Base-by-base conservation (phyloP, 2,113 vertebrate species). In the Cariama cristata region DNA sequence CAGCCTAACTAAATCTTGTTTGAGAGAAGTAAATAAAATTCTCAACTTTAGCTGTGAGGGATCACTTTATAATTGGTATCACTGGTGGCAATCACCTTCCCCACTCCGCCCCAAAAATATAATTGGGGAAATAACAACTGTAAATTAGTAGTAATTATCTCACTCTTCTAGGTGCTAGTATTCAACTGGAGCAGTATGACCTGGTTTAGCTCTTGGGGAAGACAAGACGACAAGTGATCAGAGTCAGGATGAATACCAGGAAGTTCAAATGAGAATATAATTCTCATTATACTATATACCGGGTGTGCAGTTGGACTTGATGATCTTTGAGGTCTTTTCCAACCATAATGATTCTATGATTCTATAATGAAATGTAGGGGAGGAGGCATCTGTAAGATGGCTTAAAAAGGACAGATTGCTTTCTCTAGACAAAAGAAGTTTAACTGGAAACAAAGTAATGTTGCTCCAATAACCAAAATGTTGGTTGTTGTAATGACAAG, bases 71-170 rank as follows among this genome's bases (percentile, higher is more conserved):
- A 59, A 30, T 6, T 58, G 42, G 19, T 66, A 67, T 20, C 16
- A 24, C 59, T 59, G 27, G 9, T 49, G 18, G 32, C 2, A 40
- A 56, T 35, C 24, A 66, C 28, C 9, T 7, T 4, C 7, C 3
- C 6, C 2, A 8, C 6, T 15, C 2, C 0, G 4, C 2, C 14
- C 23, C 17, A 4, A 26, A 88, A 76, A 30, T 15, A 62, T 30
- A 42, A 30, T 3, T 3, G 11, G 52, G 32, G 30, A 79, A 86
- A 47, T 16, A 67, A 12, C 8, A 94, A 58, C 32, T 30, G 53
- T 7, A 75, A 52, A 72, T 27, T 44, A 8, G 7, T 27, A 52
- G 12, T 3, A 74, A 85, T 20, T 53, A 76, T 32, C 19, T 3
- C 14, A 44, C 30, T 58, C 11, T 53, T 58, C 20, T 9, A 49